These are phyloP conservation scores for Bubo blakistoni DNA, from an alignment of 2,113 vertebrate genomes.

Conservation along the genomic window DNA sequence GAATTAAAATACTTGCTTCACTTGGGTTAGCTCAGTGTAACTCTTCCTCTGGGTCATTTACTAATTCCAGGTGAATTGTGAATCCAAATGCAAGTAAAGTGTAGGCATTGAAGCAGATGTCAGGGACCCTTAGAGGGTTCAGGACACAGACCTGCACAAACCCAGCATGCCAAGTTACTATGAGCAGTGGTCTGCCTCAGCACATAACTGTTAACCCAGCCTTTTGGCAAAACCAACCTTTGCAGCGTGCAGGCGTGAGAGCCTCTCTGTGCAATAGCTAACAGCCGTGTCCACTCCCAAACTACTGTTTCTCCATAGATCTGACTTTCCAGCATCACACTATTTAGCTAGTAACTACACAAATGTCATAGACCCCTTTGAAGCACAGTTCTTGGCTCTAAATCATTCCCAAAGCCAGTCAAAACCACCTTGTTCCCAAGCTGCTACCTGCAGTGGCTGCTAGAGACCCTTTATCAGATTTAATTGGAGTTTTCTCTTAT, in stretches of 20 bases:
- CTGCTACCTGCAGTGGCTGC: not conserved
- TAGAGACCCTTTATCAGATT: not conserved
- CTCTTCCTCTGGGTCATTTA: not conserved
- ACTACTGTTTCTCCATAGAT: not conserved
- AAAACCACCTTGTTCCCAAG: not conserved
- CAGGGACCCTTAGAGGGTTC: not conserved
- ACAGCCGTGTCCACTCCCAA: not conserved
- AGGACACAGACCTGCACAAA: not conserved
- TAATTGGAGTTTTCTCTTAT: not conserved
- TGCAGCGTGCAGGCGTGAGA: not conserved
- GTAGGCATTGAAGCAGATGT: not conserved
- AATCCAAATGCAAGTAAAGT: not conserved
- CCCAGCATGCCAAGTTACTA: not conserved
- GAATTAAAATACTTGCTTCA: not conserved
- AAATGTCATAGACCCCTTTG: not conserved
- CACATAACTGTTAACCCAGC: not conserved
- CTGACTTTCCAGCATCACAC: not conserved
- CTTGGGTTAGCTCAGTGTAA: not conserved
- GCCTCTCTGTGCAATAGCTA: too few relatives aligned
- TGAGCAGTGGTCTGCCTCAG: not conserved
- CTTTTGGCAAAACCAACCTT: not conserved
- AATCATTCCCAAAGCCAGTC: not conserved
- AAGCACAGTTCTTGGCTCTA: not conserved
- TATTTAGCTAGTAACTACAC: not conserved
- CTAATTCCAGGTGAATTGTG: not conserved